Evolutionary conservation across 2,113 vertebrate species (phyloP), one percentile per base, ranked within the genome.

Genomic region (Orthonyx spaldingii): DNA sequence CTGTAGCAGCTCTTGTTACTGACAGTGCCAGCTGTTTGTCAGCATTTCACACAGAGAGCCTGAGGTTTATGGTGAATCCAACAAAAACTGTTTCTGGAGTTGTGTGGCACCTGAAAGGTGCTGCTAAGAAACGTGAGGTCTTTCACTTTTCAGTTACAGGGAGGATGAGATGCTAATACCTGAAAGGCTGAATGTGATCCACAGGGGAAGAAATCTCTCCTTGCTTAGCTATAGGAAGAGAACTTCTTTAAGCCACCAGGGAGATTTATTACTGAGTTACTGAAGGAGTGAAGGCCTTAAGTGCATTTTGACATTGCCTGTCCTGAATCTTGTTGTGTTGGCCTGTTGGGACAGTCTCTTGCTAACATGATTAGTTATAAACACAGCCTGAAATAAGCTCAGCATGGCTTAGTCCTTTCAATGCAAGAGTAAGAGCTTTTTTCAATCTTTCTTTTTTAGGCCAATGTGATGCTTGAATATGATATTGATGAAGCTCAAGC

Each of bases 381-480:
- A 41, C 23, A 66, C 24, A 49, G 44, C 26, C 46, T 83, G 27
- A 72, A 76, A n/a, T 21, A 9, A 10, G 16, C 32, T 26, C 61
- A 39, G 42, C 23, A 0, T 16, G 59, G 32, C 30, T 74, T 64
- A 44, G 20, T 76, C 66, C 46, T 59, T 69, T 18, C 30, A 61
- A 15, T 28, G 50, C 59, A 55, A 28, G 33, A 60, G 49, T 78
- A 46, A 93, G 66, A 53, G 28, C 37, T 83, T 81, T 35, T 41
- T 6, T 46, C 18, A 27, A 14, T 64, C 35, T 65, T 66, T 70
- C 33, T 28, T 50, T 65, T 81, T 89, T 52, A 99, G 99, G 99
- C 99, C 49, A 99, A 99, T 60, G 99, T 99, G 83, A 99, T 99
- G 99, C 97, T 99, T 96, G 99, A 99, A 98, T 99, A 99, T 80